These are phyloP conservation scores for Halotydeus destructor DNA, from an alignment of 1,140 invertebrate genomes.

Conservation along the genomic window DNA sequence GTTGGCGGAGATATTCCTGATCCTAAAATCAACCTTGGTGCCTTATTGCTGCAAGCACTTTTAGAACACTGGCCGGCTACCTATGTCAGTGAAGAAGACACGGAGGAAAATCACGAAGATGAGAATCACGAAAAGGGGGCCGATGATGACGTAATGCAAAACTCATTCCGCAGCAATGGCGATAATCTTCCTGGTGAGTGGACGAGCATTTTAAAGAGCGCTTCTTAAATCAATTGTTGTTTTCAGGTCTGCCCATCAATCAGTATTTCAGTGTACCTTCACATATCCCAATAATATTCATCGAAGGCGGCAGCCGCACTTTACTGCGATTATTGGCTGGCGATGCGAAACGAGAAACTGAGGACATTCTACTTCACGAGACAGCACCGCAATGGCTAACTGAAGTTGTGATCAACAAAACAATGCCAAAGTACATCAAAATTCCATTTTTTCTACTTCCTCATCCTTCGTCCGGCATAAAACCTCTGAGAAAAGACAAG, in stretches of 20 bases:
- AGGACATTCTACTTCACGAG: conserved; percentile 74
- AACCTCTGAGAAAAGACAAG: conserved; percentile 83
- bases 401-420: conserved; percentile 72
- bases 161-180: conserved; percentile 20
- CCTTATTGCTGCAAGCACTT: conserved; percentile 73
- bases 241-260: conserved; percentile 36
- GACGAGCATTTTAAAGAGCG: background rate
- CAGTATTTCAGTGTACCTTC: conserved; percentile 74
- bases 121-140: conserved; percentile 4
- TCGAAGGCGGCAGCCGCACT: conserved; percentile 83
- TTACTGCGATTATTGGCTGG: conserved; percentile 69
- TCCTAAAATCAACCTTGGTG: conserved; percentile 77
- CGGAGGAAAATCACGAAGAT: conserved; percentile 17
- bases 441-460: conserved; percentile 90
- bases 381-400: conserved; percentile 89
- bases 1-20: conserved; percentile 8
- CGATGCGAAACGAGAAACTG: conserved; percentile 86
- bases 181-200: conserved; percentile 22
- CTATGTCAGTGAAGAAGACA: conserved; percentile 36
- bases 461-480: conserved; percentile 67
- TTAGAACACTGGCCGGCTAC: conserved; percentile 81
- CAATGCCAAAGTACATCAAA: conserved; percentile 86
- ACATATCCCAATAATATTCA: conserved; percentile 92
- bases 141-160: conserved; percentile 3
- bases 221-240: conserved; percentile 11